These are phyloP conservation scores for Fragum fragum DNA, from an alignment of 2,888 invertebrate genomes.

Conservation along the genomic window DNA sequence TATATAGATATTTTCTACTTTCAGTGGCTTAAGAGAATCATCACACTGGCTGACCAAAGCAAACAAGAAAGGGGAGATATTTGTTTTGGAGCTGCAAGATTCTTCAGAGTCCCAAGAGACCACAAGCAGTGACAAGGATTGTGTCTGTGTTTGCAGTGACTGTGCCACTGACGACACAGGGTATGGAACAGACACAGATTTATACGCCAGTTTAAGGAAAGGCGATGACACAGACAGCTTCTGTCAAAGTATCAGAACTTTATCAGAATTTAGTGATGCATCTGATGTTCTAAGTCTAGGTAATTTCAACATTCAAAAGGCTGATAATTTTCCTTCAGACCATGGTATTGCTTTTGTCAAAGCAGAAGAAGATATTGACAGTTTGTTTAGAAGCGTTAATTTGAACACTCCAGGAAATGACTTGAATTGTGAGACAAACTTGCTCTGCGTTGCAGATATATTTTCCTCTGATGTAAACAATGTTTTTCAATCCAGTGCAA, in stretches of 20 bases:
- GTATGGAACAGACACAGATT: conserved; percentile 72
- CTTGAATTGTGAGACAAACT: conserved; percentile 15
- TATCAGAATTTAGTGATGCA: conserved; percentile 50
- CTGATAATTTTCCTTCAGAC: neutral
- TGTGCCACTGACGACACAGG: conserved; percentile 73
- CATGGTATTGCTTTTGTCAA: conserved; percentile 22
- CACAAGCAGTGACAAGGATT: conserved; percentile 45
- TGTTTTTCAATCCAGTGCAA: conserved; percentile 24
- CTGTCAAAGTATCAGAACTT: neutral
- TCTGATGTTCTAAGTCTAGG: conserved; percentile 40
- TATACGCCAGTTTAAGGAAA: conserved; percentile 40
- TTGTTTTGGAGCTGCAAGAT: conserved; percentile 71
- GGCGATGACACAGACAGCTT: conserved; percentile 15
- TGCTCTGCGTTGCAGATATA: conserved; percentile 7
- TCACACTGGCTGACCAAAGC: conserved; percentile 68
- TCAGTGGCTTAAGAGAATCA: conserved; percentile 58
- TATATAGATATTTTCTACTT: conserved; percentile 26
- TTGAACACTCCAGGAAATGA: neutral
- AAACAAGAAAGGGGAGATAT: conserved; percentile 73
- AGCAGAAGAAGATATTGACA: conserved; percentile 62
- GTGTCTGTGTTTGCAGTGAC: conserved; percentile 56
- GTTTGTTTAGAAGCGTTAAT: conserved; percentile 53
- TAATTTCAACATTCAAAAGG: neutral
- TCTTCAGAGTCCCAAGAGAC: conserved; percentile 30
- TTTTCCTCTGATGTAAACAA: conserved; percentile 45